phyloP scores from a whole-genome alignment of 92 coral and sea anemone genomes.

The Porites evermanni region DNA sequence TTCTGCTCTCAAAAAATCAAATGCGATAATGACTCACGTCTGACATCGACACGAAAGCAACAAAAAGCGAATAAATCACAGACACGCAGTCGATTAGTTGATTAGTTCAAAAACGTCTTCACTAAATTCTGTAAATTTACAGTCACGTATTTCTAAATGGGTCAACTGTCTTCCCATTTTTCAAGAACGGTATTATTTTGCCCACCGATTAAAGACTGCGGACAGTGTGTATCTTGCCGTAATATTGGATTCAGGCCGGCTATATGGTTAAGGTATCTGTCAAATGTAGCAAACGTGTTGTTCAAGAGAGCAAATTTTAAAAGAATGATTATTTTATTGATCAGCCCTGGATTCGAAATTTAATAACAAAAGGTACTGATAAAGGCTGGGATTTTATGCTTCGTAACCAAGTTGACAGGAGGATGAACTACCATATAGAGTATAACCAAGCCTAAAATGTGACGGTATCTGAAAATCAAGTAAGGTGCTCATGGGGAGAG shows the following conservation, averaged over 20 bases:
- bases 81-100: neutral
- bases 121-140: neutral
- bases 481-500: neutral
- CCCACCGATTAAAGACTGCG: neutral
- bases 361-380: no score
- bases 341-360: no score
- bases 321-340: neutral
- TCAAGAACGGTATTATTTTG: neutral
- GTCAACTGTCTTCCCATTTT: neutral
- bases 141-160: neutral
- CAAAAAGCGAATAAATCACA: neutral
- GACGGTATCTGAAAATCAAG: neutral
- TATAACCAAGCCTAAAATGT: no score
- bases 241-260: slow-evolving; percentile 17
- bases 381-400: no score
- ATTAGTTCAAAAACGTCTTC: neutral
- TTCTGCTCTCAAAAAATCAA: neutral
- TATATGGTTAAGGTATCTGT: neutral
- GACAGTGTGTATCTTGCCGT: neutral
- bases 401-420: no score
- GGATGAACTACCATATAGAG: no score
- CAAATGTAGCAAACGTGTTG: neutral
- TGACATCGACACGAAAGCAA: slow-evolving; percentile 18
- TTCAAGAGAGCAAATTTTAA: neutral
- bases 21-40: slow-evolving; percentile 35